These are phyloP conservation scores for Halotydeus destructor DNA, from an alignment of 1,140 invertebrate genomes.

Conservation along the genomic window DNA sequence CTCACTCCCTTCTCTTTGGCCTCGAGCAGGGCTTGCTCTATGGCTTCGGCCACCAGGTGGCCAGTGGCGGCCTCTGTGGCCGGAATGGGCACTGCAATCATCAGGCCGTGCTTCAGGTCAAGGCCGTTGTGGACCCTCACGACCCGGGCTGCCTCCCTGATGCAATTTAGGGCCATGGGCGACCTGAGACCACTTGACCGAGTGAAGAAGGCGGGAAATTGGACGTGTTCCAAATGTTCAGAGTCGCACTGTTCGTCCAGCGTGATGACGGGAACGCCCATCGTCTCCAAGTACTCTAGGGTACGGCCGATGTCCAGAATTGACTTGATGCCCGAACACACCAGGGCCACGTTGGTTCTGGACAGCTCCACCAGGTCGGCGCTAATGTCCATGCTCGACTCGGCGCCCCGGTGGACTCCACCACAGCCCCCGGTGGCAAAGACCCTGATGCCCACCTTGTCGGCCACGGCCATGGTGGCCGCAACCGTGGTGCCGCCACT, in stretches of 20 bases:
- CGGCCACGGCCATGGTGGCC: slow-evolving; percentile 66
- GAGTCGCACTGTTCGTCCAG: not conserved
- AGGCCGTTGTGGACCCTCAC: slow-evolving; percentile 12
- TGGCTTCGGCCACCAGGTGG: slow-evolving; percentile 36
- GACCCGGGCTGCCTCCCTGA: slow-evolving; percentile 19
- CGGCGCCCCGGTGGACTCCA: slow-evolving; percentile 74
- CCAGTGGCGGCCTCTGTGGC: slow-evolving; percentile 33
- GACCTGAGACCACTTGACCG: slow-evolving; percentile 40
- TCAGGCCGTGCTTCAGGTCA: slow-evolving; percentile 46
- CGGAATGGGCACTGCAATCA: slow-evolving; percentile 81
- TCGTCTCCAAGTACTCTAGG: slow-evolving; percentile 84
- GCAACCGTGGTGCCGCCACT: slow-evolving; percentile 91
- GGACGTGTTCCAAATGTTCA: slow-evolving; percentile 7
- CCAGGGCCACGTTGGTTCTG: slow-evolving; percentile 58
- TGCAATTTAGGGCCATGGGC: slow-evolving; percentile 39
- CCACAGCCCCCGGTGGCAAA: slow-evolving; percentile 84
- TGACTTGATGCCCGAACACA: slow-evolving; percentile 89
- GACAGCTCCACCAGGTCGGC: slow-evolving; percentile 82
- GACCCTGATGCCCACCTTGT: slow-evolving; percentile 56
- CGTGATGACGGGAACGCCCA: slow-evolving; percentile 59
- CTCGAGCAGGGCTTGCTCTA: slow-evolving; percentile 44
- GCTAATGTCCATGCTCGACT: slow-evolving; percentile 71
- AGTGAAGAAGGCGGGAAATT: slow-evolving; percentile 73
- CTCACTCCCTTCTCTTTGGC: slow-evolving; percentile 35
- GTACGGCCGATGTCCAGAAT: slow-evolving; percentile 87